These are phyloP conservation scores for Saimiri boliviensis DNA, from an alignment of 2,113 vertebrate genomes.

Conservation along the genomic window DNA sequence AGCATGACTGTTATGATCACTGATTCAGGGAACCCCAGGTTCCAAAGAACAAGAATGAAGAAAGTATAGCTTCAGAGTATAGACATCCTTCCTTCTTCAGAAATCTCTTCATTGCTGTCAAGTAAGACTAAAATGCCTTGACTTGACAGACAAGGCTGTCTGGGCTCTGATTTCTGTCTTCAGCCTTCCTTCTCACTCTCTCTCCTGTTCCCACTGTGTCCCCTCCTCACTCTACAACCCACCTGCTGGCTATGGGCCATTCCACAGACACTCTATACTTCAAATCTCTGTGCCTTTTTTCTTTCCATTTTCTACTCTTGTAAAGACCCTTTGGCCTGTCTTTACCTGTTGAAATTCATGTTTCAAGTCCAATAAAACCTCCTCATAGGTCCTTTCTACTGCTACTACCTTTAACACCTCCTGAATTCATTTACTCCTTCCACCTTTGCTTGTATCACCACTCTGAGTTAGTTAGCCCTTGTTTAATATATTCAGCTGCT, in stretches of 20 bases:
- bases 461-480: background rate
- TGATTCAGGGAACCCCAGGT: background rate
- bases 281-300: background rate
- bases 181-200: background rate
- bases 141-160: background rate
- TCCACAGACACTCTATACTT: background rate
- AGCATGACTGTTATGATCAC: background rate
- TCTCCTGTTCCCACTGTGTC: fast-evolving
- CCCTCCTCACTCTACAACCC: background rate
- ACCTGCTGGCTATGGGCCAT: background rate
- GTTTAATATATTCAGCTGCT: background rate
- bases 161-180: background rate
- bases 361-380: background rate
- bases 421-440: background rate
- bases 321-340: background rate
- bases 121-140: background rate
- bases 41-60: background rate
- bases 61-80: background rate
- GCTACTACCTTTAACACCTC: background rate
- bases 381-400: background rate
- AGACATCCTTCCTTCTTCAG: background rate
- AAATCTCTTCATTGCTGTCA: background rate
- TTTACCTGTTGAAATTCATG: background rate
- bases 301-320: background rate
- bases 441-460: background rate